These are phyloP conservation scores for Subacronicta megacephala DNA, from an alignment of 2,888 invertebrate genomes.

Conservation along the genomic window DNA sequence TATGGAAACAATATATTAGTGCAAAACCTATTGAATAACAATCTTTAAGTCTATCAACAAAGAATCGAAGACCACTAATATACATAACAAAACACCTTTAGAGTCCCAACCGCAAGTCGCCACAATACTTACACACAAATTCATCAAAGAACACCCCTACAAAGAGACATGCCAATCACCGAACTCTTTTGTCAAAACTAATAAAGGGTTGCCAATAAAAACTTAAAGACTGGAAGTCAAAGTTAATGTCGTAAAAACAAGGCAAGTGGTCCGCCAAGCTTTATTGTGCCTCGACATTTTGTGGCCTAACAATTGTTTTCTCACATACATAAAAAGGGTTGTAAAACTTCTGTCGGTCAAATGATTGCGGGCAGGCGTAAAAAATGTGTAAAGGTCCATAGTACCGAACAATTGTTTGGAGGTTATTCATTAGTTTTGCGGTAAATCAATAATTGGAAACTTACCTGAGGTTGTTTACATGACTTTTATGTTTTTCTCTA, in stretches of 20 bases:
- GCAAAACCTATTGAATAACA: too few species aligned
- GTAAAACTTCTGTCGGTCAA: slow-evolving; percentile 71
- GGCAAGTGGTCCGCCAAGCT: slow-evolving; percentile 48
- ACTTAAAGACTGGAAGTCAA: slow-evolving; percentile 69
- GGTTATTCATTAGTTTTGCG: slow-evolving; percentile 41
- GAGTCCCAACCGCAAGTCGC: slow-evolving; percentile 27
- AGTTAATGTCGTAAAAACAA: slow-evolving; percentile 61
- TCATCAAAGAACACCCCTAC: slow-evolving; percentile 23
- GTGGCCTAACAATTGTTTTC: slow-evolving; percentile 83
- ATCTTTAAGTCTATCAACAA: too few species aligned
- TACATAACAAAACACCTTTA: slow-evolving; percentile 23
- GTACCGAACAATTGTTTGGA: slow-evolving; percentile 32
- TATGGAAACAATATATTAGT: too few species aligned
- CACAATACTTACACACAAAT: slow-evolving; percentile 11
- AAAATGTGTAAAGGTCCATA: slow-evolving; percentile 56
- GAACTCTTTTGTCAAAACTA: slow-evolving; percentile 51
- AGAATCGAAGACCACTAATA: slow-evolving; percentile 1
- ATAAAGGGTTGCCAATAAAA: slow-evolving; percentile 77
- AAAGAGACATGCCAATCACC: slow-evolving; percentile 19
- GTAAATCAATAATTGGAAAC: slow-evolving; percentile 41
- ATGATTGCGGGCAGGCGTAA: slow-evolving; percentile 61
- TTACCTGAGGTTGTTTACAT: slow-evolving; percentile 43
- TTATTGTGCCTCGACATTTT: slow-evolving; percentile 68
- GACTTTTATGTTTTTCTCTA: too few species aligned
- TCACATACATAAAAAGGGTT: slow-evolving; percentile 76